Base-by-base conservation (phyloP, 2,113 vertebrate species). In the Girardinichthys multiradiatus region DNA sequence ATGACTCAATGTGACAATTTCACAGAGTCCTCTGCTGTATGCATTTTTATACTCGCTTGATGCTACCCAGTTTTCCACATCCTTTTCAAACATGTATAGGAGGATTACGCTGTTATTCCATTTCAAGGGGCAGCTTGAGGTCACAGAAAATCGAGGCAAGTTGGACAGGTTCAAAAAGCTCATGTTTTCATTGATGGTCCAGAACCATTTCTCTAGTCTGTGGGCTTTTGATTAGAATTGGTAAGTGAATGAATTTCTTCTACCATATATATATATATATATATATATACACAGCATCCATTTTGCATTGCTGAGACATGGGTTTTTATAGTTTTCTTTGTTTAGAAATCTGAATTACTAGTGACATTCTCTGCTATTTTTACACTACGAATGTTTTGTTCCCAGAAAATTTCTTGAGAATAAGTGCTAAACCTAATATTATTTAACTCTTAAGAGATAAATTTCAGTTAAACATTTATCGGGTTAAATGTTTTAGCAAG, bases 211-310 rank as follows among this genome's bases (percentile, higher is more conserved):
- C 13, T 57, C 67, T 69, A 66, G 75, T 74, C 51, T 74, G 70
- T 57, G 57, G 57, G 48, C 68, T 60, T 65, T 62, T 65, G 69
- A 77, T 79, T 74, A 74, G 64, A 79, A 68, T 75, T 13, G 10
- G 37, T 74, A 79, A 85, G 70, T 69, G 79, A 88, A 89, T 82
- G 63, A 76, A 72, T 84, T 81, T 76, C 71, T 60, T 78, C 74
- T 82, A 48, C 62, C 64, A 84, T 80, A 77, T 68, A 54, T 8
- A 4, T n/a, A 24, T 54, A n/a, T n/a, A n/a, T n/a, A n/a, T n/a
- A n/a, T n/a, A n/a, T n/a, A n/a, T n/a, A n/a, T n/a, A n/a, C n/a
- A n/a, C 17, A 54, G 48, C 17, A 54, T 54, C 24, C 48, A 2
- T 5, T 54, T n/a, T 54, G 3, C 24, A 54, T n/a, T 54, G 48